phyloP scores from a whole-genome alignment of 2,113 vertebrate genomes.

The Carassius auratus region DNA sequence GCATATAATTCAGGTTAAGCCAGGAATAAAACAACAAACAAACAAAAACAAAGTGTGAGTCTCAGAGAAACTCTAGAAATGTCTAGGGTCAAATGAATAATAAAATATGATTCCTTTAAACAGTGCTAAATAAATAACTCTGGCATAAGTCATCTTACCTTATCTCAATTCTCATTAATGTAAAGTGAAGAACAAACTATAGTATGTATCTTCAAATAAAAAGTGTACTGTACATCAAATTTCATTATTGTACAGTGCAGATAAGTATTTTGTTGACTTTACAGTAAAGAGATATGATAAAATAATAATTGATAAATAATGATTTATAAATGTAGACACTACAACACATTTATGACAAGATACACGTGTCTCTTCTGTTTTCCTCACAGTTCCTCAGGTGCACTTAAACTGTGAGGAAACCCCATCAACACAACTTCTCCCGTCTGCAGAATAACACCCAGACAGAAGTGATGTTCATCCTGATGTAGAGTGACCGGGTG shows the following conservation, averaged over 20 bases:
- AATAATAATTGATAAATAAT: background rate
- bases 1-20: background rate
- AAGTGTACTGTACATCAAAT: background rate
- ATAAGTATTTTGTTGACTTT: background rate
- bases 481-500: background rate
- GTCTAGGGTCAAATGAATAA: background rate
- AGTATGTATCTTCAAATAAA: too few relatives aligned
- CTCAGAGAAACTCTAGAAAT: background rate
- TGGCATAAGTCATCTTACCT: background rate
- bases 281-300: background rate
- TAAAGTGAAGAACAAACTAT: background rate
- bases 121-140: background rate
- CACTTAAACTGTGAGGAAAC: background rate
- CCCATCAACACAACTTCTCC: background rate
- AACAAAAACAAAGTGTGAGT: background rate
- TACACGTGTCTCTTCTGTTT: background rate
- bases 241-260: background rate
- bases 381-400: background rate
- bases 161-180: background rate
- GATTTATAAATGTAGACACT: background rate
- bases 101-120: background rate
- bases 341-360: too few relatives aligned
- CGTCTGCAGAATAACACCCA: background rate
- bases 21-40: background rate
- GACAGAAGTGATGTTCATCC: background rate